phyloP scores from a whole-genome alignment of 2,888 invertebrate genomes.

The Stenodera caucasica region DNA sequence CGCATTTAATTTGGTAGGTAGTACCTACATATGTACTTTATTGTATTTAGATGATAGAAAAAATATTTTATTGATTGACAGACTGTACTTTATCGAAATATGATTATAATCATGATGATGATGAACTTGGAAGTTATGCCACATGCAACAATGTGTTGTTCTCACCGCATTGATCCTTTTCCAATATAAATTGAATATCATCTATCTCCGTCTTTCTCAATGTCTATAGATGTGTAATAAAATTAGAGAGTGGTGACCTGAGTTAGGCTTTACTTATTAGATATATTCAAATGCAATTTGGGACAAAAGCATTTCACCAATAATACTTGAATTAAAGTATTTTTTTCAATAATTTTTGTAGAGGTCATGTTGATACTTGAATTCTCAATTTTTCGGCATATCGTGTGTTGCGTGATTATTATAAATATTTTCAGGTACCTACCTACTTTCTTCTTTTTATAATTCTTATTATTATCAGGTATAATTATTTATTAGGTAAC shows the following conservation, averaged over 20 bases:
- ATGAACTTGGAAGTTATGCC: conserved; percentile 15
- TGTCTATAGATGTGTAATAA: neutral
- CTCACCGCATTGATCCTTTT: conserved; percentile 18
- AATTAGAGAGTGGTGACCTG: no score
- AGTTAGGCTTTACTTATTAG: no score
- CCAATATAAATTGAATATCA: conserved; percentile 13
- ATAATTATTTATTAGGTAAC: neutral
- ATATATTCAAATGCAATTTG: no score
- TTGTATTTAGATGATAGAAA: no score
- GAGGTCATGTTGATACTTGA: no score
- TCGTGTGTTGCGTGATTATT: neutral
- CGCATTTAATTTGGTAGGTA: no score
- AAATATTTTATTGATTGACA: no score
- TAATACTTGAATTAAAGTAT: no score
- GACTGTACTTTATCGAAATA: neutral
- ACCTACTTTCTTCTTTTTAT: neutral
- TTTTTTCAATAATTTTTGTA: no score
- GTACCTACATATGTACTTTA: no score
- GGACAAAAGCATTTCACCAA: no score
- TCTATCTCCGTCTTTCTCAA: neutral
- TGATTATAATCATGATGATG: neutral
- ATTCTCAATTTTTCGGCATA: neutral
- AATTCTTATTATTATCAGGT: neutral
- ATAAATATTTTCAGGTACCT: neutral
- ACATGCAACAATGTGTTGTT: conserved; percentile 12